Conservation (phyloP, 1,140 invertebrate species). For the Achatina immaculata region DNA sequence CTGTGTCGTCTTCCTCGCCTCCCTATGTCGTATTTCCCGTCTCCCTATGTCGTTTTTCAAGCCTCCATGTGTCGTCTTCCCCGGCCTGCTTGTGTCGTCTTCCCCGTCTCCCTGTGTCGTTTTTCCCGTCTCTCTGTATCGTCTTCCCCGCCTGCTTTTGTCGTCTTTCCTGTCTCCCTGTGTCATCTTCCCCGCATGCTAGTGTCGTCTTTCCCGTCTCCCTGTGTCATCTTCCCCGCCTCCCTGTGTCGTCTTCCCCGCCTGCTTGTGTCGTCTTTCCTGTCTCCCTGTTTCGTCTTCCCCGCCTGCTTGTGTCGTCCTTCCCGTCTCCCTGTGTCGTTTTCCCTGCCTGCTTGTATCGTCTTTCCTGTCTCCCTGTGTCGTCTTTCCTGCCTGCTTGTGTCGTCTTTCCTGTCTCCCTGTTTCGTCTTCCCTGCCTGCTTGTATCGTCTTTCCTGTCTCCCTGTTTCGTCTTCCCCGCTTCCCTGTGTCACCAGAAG, state of each 20-base stretch:
- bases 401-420: too few species aligned
- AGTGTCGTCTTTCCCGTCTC: not conserved
- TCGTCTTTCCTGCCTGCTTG: too few species aligned
- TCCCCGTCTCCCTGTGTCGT: too few species aligned
- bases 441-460: too few species aligned
- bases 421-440: too few species aligned
- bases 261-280: too few species aligned
- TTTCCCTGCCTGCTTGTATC: too few species aligned
- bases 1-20: not conserved
- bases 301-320: slow-evolving; percentile 11
- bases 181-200: not conserved
- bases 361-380: too few species aligned
- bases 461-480: too few species aligned
- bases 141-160: not conserved
- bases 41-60: not conserved
- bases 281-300: slow-evolving; percentile 20
- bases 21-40: not conserved
- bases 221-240: not conserved
- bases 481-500: too few species aligned
- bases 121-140: slow-evolving; percentile 16
- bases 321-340: not conserved
- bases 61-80: not conserved
- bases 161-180: too few species aligned
- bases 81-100: too few species aligned
- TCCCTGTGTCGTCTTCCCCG: slow-evolving; percentile 14